phyloP scores from a whole-genome alignment of 35 echinoderm and acorn worm species.

The Nesometra sesokonis region DNA sequence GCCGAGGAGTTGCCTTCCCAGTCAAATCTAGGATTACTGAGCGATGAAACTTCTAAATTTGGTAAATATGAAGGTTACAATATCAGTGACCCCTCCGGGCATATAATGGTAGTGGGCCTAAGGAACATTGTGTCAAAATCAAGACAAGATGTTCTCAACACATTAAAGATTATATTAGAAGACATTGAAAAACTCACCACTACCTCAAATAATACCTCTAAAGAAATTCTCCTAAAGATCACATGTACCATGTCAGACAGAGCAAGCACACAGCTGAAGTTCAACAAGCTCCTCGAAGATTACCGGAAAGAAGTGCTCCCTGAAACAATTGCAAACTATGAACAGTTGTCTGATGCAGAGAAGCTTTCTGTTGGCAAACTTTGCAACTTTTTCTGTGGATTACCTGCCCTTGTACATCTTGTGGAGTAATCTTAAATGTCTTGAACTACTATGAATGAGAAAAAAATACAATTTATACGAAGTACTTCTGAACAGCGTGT shows the following conservation, averaged over 20 bases:
- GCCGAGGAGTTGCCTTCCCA: constrained; percentile 25
- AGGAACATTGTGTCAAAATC: no score
- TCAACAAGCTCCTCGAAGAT: constrained; percentile 22
- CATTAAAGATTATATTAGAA: constrained; percentile 2
- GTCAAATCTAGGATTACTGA: constrained; percentile 4
- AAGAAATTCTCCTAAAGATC: not conserved
- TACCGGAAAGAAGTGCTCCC: constrained; percentile 12
- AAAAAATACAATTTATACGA: no score
- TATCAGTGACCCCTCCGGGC: no score
- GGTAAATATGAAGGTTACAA: constrained; percentile 13
- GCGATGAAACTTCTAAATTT: constrained; percentile 4
- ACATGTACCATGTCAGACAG: constrained; percentile 20
- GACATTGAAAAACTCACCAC: constrained; percentile 1
- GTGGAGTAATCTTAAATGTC: no score
- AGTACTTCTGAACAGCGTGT: no score
- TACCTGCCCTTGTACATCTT: no score
- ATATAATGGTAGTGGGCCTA: no score
- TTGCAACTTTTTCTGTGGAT: no score
- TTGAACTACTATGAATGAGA: no score
- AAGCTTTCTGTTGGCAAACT: not conserved
- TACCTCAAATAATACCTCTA: no score
- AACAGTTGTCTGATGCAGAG: not conserved
- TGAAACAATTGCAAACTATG: constrained; percentile 5
- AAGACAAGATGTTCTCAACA: constrained; percentile 6
- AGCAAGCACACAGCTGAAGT: constrained; percentile 20